Conservation (phyloP, 1,140 invertebrate species). For the Neodiprion virginianus region DNA sequence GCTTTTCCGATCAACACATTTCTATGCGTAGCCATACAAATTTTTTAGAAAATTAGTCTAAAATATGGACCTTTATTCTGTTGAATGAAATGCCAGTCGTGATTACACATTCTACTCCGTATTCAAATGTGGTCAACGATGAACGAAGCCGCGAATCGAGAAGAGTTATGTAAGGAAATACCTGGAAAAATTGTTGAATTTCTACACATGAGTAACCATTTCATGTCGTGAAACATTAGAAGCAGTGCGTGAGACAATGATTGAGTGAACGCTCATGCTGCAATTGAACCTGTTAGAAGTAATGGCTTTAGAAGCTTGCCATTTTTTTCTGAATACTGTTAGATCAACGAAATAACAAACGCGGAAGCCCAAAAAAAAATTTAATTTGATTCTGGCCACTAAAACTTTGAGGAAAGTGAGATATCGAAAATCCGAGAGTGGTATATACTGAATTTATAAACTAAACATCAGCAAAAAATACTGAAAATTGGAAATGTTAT, state of each 20-base stretch:
- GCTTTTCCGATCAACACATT: too few species aligned
- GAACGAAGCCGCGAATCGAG: conserved; percentile 53
- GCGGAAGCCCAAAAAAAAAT: background rate
- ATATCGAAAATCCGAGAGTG: too few species aligned
- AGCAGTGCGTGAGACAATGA: background rate
- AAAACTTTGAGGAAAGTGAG: too few species aligned
- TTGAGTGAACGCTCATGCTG: background rate
- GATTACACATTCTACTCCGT: conserved; percentile 47
- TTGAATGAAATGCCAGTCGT: conserved; percentile 46
- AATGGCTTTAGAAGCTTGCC: background rate
- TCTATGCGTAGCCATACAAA: background rate
- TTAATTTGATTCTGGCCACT: too few species aligned
- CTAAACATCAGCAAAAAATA: too few species aligned
- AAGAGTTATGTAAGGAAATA: conserved; percentile 55
- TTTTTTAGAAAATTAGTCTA: conserved; percentile 8
- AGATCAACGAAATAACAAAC: conserved; percentile 6
- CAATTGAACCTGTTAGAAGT: background rate
- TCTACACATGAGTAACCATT: background rate
- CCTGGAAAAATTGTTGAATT: conserved; percentile 44
- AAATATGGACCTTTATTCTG: conserved; percentile 55
- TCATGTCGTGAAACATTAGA: background rate
- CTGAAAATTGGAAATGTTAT: too few species aligned
- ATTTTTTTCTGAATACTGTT: conserved; percentile 1
- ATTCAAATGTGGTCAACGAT: conserved; percentile 49
- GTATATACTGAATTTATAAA: too few species aligned